These are phyloP conservation scores for Zootoca vivipara DNA, from an alignment of 2,113 vertebrate genomes.

Conservation along the genomic window DNA sequence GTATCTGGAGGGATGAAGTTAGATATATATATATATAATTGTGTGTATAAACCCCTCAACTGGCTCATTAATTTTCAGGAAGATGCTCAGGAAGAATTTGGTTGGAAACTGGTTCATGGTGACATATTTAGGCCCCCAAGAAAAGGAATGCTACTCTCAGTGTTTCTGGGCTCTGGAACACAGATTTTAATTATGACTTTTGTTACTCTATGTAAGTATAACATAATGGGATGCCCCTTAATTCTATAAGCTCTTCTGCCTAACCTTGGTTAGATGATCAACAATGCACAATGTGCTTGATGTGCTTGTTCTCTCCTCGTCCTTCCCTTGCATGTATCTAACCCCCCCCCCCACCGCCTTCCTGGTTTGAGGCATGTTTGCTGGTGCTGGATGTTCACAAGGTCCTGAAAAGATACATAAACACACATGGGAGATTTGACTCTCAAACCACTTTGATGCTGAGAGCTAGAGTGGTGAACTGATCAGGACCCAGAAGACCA, in stretches of 20 bases:
- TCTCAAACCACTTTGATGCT: not conserved
- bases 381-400: too few species aligned
- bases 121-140: constrained; percentile 88
- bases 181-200: constrained; percentile 99
- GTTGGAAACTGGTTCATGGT: constrained; percentile 86
- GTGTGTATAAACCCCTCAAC: constrained; percentile 1
- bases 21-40: not conserved
- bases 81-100: constrained; percentile 94
- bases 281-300: not conserved
- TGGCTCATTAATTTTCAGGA: constrained; percentile 79
- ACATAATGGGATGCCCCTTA: not conserved
- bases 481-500: too few species aligned
- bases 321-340: not conserved
- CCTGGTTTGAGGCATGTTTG: not conserved
- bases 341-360: not conserved
- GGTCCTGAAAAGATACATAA: not conserved
- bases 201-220: constrained; percentile 94
- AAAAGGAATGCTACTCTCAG: constrained; percentile 95
- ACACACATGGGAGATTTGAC: not conserved
- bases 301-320: not conserved
- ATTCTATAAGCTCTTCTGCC: not conserved
- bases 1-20: not conserved
- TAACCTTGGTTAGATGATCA: not conserved
- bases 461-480: too few species aligned
- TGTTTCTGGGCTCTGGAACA: constrained; percentile 95